Evolutionary conservation across 2,888 invertebrate genomes (phyloP).

Genomic region (Zaprionus obscuricornis): DNA sequence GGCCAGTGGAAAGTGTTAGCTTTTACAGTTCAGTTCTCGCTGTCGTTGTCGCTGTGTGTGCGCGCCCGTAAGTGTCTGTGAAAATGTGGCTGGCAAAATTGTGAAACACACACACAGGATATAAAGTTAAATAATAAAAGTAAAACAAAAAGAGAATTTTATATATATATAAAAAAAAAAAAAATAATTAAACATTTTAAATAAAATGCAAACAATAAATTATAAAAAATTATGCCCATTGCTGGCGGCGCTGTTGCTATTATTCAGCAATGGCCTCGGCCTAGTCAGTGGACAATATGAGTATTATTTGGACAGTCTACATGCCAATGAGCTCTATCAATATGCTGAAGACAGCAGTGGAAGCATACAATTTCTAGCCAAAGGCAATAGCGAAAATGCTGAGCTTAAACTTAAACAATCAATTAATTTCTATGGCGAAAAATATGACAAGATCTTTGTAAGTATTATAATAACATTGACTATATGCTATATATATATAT

Average conservation of each 20-base stretch:
- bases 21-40: slow-evolving; percentile 27
- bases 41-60: too few relatives aligned
- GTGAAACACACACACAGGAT: slow-evolving; percentile 41
- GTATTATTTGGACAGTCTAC: slow-evolving; percentile 75
- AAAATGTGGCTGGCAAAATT: slow-evolving; percentile 65
- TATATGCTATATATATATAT: too few relatives aligned
- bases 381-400: slow-evolving; percentile 80
- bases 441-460: slow-evolving; percentile 91
- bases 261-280: slow-evolving; percentile 41
- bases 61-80: slow-evolving; percentile 23
- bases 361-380: slow-evolving; percentile 65
- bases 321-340: slow-evolving; percentile 77
- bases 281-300: slow-evolving; percentile 67
- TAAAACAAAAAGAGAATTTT: slow-evolving; percentile 17
- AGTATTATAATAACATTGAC: too few relatives aligned
- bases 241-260: slow-evolving; percentile 41
- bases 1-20: slow-evolving; percentile 36
- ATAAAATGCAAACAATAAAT: slow-evolving; percentile 49
- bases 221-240: slow-evolving; percentile 64
- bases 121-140: slow-evolving; percentile 6
- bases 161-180: slow-evolving; percentile 3
- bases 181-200: slow-evolving; percentile 10
- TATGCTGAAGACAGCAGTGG: slow-evolving; percentile 55
- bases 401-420: slow-evolving; percentile 84
- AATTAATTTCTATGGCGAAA: slow-evolving; percentile 90